Base-by-base conservation (phyloP, 2,888 invertebrate species). In the Sisyra terminalis region DNA sequence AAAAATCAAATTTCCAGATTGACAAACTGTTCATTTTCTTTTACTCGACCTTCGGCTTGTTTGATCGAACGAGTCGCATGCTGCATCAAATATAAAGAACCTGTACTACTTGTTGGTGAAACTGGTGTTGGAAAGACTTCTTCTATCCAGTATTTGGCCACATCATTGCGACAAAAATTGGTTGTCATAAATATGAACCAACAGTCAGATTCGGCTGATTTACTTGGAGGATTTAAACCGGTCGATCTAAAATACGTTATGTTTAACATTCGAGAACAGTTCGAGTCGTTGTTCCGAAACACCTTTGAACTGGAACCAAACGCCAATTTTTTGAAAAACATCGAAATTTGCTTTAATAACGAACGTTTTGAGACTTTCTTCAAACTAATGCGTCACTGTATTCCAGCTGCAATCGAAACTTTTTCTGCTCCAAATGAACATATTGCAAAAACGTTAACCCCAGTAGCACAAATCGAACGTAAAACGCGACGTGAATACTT, bases 91-190 rank as follows among this genome's bases (percentile, higher is more conserved):
- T 73, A 82, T 40, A 75, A 76, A 39, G 97, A 98, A 57, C 90
- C 97, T 0, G 86, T 96, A 2, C 65, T 98, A 4, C 66, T 98
- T 5, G 94, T 97, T 0, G 98, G 98, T 18, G 98, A 98, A 66
- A 98, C 98, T 0, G 98, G 98, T 38, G 94, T 93, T 0, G 98
- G 98, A 1, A 98, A 98, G 67, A 99, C 98, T 0, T 88, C 92
- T 1, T 78, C 87, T 0, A 77, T 98, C 1, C 97, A 97, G 58
- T 90, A 86, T 61, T 66, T 97, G 43, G 88, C 96, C 0, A 72
- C 78, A 46, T 77, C 81, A 49, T 76, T 87, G 0, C 83, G 87
- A 0, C 82, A 87, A 50, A 86, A 81, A 55, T 67, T 99, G 24
- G 70, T 85, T 24, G 96, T 97, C 1, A 86, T 99, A 16, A 99